A percentile compares a stretch with the other conserved stretches of the same genome.
phyloP scores from a whole-genome alignment of 2,888 invertebrate genomes.

The Spodoptera exigua region DNA sequence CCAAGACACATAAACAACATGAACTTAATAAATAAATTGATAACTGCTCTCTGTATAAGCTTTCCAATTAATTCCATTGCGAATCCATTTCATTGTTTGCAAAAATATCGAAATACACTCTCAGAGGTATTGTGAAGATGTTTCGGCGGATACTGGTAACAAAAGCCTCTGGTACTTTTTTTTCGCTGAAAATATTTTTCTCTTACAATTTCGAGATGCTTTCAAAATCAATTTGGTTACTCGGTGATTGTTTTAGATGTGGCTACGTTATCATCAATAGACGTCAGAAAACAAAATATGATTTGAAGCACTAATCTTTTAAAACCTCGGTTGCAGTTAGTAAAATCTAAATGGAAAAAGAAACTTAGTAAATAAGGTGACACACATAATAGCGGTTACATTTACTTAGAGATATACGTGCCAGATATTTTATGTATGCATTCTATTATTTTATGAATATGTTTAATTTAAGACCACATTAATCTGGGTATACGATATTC shows the following conservation, averaged over 20 bases:
- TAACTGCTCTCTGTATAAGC: slow-evolving; percentile 45
- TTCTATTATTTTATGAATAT: no score
- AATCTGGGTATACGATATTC: no score
- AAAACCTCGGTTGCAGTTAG: no score
- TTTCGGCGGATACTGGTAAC: slow-evolving; percentile 11
- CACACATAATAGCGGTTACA: no score
- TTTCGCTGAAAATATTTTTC: slow-evolving; percentile 8
- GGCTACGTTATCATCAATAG: slow-evolving; percentile 1
- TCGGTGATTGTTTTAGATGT: neutral
- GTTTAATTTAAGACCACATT: no score
- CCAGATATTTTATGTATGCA: no score
- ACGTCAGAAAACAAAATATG: no score
- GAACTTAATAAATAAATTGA: slow-evolving; percentile 67
- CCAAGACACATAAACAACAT: slow-evolving; percentile 69
- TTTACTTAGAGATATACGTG: no score
- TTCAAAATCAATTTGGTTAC: slow-evolving; percentile 5
- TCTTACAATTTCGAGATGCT: slow-evolving; percentile 1
- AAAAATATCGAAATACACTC: slow-evolving; percentile 25
- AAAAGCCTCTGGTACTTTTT: neutral
- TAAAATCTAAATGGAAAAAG: no score
- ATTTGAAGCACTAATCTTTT: neutral
- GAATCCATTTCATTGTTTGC: slow-evolving; percentile 25
- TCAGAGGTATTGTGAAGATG: slow-evolving; percentile 13
- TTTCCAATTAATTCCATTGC: slow-evolving; percentile 37
- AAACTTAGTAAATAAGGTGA: no score